phyloP scores from a whole-genome alignment of 2,888 invertebrate species.

The Phortica okadai region DNA sequence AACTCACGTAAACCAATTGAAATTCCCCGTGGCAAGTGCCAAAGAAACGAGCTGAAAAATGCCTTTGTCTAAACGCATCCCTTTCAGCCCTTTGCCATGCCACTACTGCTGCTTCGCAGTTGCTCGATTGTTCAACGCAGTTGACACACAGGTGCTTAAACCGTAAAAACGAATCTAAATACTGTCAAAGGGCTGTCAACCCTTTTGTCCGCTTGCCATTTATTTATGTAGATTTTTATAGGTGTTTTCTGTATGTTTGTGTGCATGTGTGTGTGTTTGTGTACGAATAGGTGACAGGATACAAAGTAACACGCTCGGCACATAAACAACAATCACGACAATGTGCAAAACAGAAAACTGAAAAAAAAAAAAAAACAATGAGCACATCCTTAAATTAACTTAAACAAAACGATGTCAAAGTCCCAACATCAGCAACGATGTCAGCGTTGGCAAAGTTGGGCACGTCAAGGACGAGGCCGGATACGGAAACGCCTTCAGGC shows the following conservation, averaged over 20 bases:
- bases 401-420: conserved; percentile 47
- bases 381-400: conserved; percentile 50
- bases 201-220: conserved; percentile 51
- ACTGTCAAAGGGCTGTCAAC: conserved; percentile 52
- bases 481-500: conserved; percentile 52
- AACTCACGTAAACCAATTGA: conserved; percentile 31
- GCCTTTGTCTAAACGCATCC: background rate
- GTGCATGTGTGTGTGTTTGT: conserved; percentile 32
- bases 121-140: too few relatives aligned
- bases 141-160: conserved; percentile 46
- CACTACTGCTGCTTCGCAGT: background rate
- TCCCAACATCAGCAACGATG: conserved; percentile 15
- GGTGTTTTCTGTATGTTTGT: background rate
- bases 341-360: conserved; percentile 41
- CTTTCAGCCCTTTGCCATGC: background rate
- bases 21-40: conserved; percentile 40
- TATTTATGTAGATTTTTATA: conserved; percentile 37
- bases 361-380: conserved; percentile 28
- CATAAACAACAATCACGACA: conserved; percentile 55
- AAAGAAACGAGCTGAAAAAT: conserved; percentile 42
- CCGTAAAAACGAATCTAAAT: conserved; percentile 31
- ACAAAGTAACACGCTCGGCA: conserved; percentile 36
- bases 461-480: background rate
- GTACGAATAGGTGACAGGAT: conserved; percentile 35
- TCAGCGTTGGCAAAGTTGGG: background rate